Base-by-base conservation (phyloP, 2,113 vertebrate species). In the Polypterus senegalus region DNA sequence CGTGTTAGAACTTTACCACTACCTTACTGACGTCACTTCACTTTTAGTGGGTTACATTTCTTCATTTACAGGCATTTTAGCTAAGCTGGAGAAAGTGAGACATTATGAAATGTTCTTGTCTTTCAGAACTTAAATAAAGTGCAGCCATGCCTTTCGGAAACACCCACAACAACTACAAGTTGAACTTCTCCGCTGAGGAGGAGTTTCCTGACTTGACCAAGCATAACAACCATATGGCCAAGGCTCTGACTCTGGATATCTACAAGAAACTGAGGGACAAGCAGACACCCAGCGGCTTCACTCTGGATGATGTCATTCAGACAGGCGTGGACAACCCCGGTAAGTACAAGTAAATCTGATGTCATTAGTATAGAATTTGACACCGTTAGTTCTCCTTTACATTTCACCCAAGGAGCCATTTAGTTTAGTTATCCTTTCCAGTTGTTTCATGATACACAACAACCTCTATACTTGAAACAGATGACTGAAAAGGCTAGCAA, bases 181-280 rank as follows among this genome's bases (percentile, higher is more conserved):
- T 91, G 78, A 92, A 92, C 76, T 95, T 83, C 77, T 58, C 76
- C 1, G 0, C 66, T 0, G 89, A 92, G 5, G 90, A 94, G 3
- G 93, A 97, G 64, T 94, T 8, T 66, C 93, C 93, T 0, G 93
- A 97, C 75, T 83, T 97, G 60, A 69, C 62, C 57, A 55, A 47
- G 63, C 93, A 97, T 79, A 97, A 97, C 82, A 97, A 97, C 83
- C 92, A 97, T 73, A 97, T 97, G 93, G 79, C 92, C 76, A 97
- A 95, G 79, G 84, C 62, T 4, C 76, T 97, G 74, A 90, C 3
- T 64, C 82, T 63, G 5, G 89, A 91, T 0, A 73, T 95, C 66
- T 97, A 97, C 47, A 71, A 43, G 60, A 90, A 90, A 66, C 85
- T 97, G 66, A 86, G 93, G 1, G 66, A 87, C 70, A 95, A 94